A percentile compares a stretch with the other conserved stretches of the same genome.
Evolutionary conservation across 2,113 vertebrate species (phyloP).

Genomic region (Puntigrus tetrazona): DNA sequence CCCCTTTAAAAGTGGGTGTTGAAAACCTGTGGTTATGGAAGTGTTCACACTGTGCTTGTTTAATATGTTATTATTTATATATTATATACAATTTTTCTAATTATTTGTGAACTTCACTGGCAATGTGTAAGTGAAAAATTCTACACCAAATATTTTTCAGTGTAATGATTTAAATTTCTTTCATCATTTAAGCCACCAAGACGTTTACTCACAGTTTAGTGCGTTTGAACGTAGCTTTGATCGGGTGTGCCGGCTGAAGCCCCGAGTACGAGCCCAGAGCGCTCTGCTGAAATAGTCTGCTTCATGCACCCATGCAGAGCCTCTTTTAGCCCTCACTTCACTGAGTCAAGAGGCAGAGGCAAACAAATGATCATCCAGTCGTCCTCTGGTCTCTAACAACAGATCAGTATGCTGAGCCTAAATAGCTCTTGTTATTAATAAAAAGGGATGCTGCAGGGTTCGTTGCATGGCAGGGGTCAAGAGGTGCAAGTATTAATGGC

Average conservation of each 20-base stretch:
- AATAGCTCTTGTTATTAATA: slow-evolving; percentile 52
- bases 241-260: neutral
- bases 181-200: neutral
- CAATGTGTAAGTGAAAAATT: neutral
- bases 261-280: neutral
- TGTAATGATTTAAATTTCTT: neutral
- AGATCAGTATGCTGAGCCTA: slow-evolving; percentile 46
- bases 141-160: neutral
- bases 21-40: too few species aligned
- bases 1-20: too few species aligned
- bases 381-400: slow-evolving; percentile 1
- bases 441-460: slow-evolving; percentile 26
- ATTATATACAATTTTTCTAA: neutral
- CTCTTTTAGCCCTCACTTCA: neutral
- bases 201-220: neutral
- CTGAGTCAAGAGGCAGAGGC: slow-evolving; percentile 9
- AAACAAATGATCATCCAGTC: neutral
- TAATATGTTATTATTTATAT: too few species aligned
- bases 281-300: neutral
- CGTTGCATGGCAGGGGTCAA: slow-evolving; percentile 28
- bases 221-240: slow-evolving; percentile 5
- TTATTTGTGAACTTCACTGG: neutral
- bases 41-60: too few species aligned
- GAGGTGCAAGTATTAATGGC: slow-evolving; percentile 39
- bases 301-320: neutral